A percentile compares a stretch with the other conserved stretches of the same genome.
phyloP scores from a whole-genome alignment of 2,113 vertebrate genomes.

The Chlamydotis undulata region DNA sequence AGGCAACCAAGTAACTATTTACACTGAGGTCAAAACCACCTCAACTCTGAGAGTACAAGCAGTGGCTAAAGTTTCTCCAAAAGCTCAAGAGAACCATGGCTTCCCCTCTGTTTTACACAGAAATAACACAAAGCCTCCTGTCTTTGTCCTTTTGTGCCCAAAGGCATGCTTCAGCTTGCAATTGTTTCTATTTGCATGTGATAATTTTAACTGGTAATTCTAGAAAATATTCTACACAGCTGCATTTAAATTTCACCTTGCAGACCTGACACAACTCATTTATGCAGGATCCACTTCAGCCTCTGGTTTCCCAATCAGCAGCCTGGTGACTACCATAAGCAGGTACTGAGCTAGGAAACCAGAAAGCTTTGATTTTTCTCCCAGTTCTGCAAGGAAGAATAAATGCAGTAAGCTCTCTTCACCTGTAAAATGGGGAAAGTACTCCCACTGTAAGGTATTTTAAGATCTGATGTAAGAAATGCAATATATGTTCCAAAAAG shows the following conservation, averaged over 20 bases:
- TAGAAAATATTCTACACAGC: constrained; percentile 17
- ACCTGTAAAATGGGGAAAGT: not conserved
- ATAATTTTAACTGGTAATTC: constrained; percentile 44
- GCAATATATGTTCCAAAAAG: not conserved
- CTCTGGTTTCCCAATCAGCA: not conserved
- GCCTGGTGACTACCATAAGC: not conserved
- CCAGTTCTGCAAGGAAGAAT: not conserved
- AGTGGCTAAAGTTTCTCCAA: rapidly evolving
- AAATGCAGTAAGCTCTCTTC: not conserved
- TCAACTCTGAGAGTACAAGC: not conserved
- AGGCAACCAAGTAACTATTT: not conserved
- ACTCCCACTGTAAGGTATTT: not conserved
- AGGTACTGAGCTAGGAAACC: not conserved
- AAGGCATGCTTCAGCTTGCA: not conserved
- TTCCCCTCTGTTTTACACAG: not conserved
- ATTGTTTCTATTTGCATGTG: constrained; percentile 21
- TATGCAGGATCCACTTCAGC: not conserved
- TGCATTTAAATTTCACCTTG: not conserved
- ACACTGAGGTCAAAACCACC: not conserved
- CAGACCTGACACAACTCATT: not conserved
- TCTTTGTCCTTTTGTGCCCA: not conserved
- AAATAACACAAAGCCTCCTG: not conserved
- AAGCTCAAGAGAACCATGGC: not conserved
- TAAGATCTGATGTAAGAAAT: not conserved
- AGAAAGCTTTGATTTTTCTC: not conserved